phyloP scores from a whole-genome alignment of 2,113 vertebrate species.

The Epinephelus cyanopodus region DNA sequence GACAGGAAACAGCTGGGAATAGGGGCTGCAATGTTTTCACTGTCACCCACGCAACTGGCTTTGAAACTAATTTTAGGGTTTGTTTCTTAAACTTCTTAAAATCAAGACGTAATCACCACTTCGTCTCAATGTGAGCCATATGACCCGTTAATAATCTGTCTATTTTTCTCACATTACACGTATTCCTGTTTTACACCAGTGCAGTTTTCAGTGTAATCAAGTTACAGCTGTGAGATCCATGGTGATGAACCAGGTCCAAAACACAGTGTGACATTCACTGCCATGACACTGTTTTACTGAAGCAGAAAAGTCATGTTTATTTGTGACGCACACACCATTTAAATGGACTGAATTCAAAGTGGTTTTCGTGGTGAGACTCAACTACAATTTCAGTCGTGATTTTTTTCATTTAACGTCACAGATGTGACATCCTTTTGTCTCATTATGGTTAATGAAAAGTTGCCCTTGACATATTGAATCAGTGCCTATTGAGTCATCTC shows the following conservation, averaged over 20 bases:
- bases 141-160: neutral
- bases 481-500: neutral
- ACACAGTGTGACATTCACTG: too few species aligned
- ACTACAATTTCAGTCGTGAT: neutral
- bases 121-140: neutral
- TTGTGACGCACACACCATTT: neutral
- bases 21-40: neutral
- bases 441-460: neutral
- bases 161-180: neutral
- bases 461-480: neutral
- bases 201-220: neutral
- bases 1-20: slow-evolving; percentile 43
- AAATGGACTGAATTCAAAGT: neutral
- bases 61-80: slow-evolving; percentile 24
- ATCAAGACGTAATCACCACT: slow-evolving; percentile 7
- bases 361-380: neutral
- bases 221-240: neutral
- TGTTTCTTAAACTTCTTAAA: slow-evolving; percentile 21
- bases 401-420: neutral
- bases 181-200: neutral
- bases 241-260: neutral
- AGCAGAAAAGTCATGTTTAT: neutral
- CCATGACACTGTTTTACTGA: neutral
- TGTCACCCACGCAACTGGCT: slow-evolving; percentile 2
- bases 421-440: neutral